Base-by-base conservation (phyloP, 2,113 vertebrate genomes). In the Microcebus griseorufus region DNA sequence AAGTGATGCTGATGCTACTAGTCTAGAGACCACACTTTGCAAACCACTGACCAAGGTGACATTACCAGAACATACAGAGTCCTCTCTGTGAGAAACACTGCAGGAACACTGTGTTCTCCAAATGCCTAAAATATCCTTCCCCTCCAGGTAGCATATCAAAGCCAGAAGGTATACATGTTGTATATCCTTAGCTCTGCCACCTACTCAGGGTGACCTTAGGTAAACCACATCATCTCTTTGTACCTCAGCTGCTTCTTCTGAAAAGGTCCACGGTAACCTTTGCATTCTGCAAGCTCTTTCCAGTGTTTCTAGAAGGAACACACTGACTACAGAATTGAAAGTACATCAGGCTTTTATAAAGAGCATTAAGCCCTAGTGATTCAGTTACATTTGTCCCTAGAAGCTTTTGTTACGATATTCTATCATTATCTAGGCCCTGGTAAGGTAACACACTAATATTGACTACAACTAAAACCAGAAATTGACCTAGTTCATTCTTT, bases 331-430 rank as follows among this genome's bases (percentile, higher is more conserved):
- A 72, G 75, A 80, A 92, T 23, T 70, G 10, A 83, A 93, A 81
- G 27, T 53, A n/a, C 12, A 1, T 25, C 65, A 70, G 17, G 10
- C 60, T 85, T 80, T 93, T 67, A 72, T 37, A 64, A 72, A 60
- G 25, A 70, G 22, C 7, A 20, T 64, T 76, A 58, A 70, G 32
- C 16, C 55, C 22, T n/a, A 67, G 27, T 37, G 51, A 79, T 79
- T 90, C 78, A 67, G 45, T 48, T 81, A 81, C 13, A n/a, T 34
- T 69, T 70, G 2, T 4, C 48, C 55, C 64, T 20, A 42, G 51
- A 65, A 60, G 20, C 27, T 92, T 92, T 94, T 84, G 25, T 88
- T 85, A 55, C 10, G 75, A 45, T 65, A 92, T 5, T 94, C 53
- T 90, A 17, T 62, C 29, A 72, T 51, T 62, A 88, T 22, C 58